A percentile compares a stretch with the other conserved stretches of the same genome.
These are phyloP conservation scores for Halcyon leucocephala DNA, from an alignment of 2,797 vertebrate species.

Conservation along the genomic window DNA sequence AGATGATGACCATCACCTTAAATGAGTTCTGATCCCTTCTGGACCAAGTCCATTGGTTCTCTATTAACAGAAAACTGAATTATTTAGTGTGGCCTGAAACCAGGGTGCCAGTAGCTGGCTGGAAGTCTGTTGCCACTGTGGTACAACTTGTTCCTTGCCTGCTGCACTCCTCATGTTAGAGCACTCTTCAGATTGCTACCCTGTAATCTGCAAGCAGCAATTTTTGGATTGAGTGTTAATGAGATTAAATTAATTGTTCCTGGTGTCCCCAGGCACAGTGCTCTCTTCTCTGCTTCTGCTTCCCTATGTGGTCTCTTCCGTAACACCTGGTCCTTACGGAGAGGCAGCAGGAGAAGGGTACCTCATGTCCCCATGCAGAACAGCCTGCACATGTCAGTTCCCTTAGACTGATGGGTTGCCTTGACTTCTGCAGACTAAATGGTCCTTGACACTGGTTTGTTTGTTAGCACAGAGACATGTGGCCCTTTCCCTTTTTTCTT, in stretches of 20 bases:
- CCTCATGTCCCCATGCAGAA: accelerated
- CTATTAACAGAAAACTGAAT: background rate
- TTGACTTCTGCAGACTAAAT: background rate
- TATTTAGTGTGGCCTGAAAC: background rate
- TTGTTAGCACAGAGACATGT: background rate
- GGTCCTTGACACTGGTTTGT: background rate
- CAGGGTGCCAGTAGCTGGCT: background rate
- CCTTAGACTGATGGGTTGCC: background rate
- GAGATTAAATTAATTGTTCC: background rate
- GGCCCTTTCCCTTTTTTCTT: background rate
- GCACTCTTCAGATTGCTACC: background rate
- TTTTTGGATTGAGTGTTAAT: background rate
- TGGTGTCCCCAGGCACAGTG: background rate
- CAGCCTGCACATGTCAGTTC: background rate
- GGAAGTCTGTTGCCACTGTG: background rate
- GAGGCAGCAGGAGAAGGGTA: background rate
- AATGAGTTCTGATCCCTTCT: background rate
- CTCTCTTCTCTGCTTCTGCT: background rate
- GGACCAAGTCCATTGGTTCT: background rate
- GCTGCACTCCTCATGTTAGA: background rate
- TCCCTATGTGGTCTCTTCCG: background rate
- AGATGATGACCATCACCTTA: background rate
- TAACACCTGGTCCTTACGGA: background rate
- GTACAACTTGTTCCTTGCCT: background rate
- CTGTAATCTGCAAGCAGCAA: background rate